phyloP scores from a whole-genome alignment of 2,113 vertebrate genomes.

The Rhegmatorhina hoffmannsi region DNA sequence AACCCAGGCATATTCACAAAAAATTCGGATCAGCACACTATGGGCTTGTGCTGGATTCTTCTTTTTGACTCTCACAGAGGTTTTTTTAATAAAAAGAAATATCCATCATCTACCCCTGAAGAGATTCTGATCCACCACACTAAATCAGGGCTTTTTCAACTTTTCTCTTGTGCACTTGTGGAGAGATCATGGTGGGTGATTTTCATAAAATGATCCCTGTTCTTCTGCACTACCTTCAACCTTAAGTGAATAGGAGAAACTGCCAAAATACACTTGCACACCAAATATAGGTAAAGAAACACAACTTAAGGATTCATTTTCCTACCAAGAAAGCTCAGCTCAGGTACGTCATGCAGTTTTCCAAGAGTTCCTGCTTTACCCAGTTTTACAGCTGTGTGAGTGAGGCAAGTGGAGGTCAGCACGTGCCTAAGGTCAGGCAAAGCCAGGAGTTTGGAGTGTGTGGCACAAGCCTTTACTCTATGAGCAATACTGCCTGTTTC shows the following conservation, averaged over 20 bases:
- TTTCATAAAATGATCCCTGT: fast-evolving
- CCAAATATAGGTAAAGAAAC: neutral
- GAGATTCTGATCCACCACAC: neutral
- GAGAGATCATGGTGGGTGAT: neutral
- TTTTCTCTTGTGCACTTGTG: neutral
- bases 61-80: neutral
- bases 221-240: neutral
- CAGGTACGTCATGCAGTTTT: neutral
- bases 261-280: neutral
- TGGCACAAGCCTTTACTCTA: fast-evolving
- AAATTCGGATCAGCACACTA: neutral
- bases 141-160: neutral
- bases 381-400: neutral
- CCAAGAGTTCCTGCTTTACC: neutral
- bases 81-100: neutral
- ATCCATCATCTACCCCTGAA: neutral
- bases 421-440: neutral
- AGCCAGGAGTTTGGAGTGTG: neutral
- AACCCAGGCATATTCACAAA: neutral
- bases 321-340: neutral
- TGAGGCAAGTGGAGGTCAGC: neutral
- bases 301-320: neutral
- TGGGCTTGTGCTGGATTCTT: neutral
- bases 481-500: neutral
- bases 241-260: neutral